Base-by-base conservation (phyloP, 2,888 invertebrate species). In the Pyrrhosoma nymphula region DNA sequence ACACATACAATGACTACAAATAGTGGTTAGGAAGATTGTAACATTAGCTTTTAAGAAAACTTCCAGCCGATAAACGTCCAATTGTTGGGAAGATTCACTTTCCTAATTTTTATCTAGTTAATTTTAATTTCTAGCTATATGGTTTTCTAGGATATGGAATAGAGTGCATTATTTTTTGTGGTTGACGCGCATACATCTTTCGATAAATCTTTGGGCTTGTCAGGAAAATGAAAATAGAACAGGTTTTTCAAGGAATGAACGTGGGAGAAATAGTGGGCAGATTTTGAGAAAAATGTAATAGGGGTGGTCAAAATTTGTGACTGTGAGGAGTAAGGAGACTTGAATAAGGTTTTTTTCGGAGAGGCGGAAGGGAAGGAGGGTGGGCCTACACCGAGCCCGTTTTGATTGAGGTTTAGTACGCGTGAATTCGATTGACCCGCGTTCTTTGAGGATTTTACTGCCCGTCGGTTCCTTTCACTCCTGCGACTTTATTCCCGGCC, bases 401-500 rank as follows among this genome's bases (percentile, higher is more conserved):
- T 69, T 82, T 82, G 82, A 82, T 82, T 82, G 82, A 82, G 82
- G 35, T 82, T 82, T 82, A 82, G 82, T 82, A 35, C 82, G 82
- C 82, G 82, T 82, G 82, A 82, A 82, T 82, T 82, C 82, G 82
- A 82, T 82, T 35, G 82, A 82, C 35, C 82, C 30, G 82, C 82
- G 82, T 82, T 35, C 82, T 30, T 82, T 35, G 30, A 14, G 16
- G 30, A 35, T 82, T 82, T 82, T 82, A 82, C 35, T 82, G 82
- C 82, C 30, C 82, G 82, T 82, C 82, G 82, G 82, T 82, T 82
- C 82, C 82, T 82, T 82, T 82, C 82, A 82, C 82, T 82, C 82
- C 82, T 35, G 82, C 18, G 82, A 82, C 82, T 82, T 82, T 82
- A 82, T 82, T 82, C 82, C 35, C 26, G 1, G 30, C 82, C 82